phyloP scores from a whole-genome alignment of 2,797 vertebrate species.

The Coendou prehensilis region DNA sequence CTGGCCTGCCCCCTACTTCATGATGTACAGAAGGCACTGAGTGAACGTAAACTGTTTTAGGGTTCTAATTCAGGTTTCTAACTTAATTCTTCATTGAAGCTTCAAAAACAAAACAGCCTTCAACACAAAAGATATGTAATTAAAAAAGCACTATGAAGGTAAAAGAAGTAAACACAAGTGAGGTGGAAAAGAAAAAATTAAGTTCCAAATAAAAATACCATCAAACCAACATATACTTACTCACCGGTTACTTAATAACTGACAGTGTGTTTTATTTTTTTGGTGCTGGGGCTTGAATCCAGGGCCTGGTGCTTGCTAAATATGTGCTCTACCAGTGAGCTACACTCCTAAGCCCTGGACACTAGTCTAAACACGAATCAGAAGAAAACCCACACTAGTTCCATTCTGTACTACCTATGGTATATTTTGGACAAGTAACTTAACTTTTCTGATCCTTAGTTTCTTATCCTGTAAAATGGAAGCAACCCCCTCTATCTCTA shows the following conservation, averaged over 20 bases:
- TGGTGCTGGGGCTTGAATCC: background rate
- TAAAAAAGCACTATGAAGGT: background rate
- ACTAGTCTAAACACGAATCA: background rate
- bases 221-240: background rate
- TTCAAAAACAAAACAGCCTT: background rate
- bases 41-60: constrained; percentile 8
- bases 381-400: background rate
- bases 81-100: constrained; percentile 36
- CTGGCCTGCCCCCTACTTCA: background rate
- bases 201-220: constrained; percentile 22
- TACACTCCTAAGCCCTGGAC: background rate
- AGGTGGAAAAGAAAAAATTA: background rate
- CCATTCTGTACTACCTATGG: background rate
- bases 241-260: background rate
- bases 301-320: background rate
- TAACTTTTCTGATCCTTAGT: background rate
- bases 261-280: background rate
- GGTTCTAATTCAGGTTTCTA: background rate
- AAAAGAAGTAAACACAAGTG: background rate
- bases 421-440: background rate
- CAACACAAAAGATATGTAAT: background rate
- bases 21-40: background rate
- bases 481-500: background rate
- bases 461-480: background rate
- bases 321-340: background rate